Percentiles rank a stretch among this genome's conserved stretches.
Conservation (phyloP, 37 sponge, comb jelly and placozoan genomes). For the Spongia lamella region DNA sequence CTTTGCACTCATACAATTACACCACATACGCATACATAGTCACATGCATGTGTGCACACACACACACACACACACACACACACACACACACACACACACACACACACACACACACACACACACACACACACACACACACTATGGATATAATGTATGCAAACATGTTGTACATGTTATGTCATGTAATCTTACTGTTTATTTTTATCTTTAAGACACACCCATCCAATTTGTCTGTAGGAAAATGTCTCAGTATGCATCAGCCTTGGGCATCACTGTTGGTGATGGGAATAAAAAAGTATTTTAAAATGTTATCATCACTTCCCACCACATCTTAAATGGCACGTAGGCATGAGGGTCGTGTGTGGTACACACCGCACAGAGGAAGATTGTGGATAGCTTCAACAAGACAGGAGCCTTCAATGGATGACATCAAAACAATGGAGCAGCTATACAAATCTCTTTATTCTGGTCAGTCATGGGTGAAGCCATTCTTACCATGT, state of each 20-base stretch:
- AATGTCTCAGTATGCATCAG: slow-evolving; percentile 98
- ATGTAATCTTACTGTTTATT: not conserved
- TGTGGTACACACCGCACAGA: slow-evolving; percentile 94
- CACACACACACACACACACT: no score
- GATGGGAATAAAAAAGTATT: slow-evolving; percentile 84
- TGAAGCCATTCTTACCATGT: not conserved
- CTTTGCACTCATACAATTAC: no score
- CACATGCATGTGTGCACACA: not conserved
- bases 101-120: no score
- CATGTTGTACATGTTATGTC: no score
- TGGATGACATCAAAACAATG: slow-evolving; percentile 39
- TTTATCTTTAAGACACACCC: not conserved
- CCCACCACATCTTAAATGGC: not conserved
- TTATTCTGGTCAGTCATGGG: slow-evolving; percentile 35
- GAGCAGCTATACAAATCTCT: slow-evolving; percentile 64
- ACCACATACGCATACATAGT: no score
- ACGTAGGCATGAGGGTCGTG: slow-evolving; percentile 80
- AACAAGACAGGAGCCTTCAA: slow-evolving; percentile 48
- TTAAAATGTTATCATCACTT: not conserved
- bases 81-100: slow-evolving; percentile 7
- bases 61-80: slow-evolving; percentile 7
- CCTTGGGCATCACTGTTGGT: slow-evolving; percentile 97
- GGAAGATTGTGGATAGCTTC: slow-evolving; percentile 98
- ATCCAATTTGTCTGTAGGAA: slow-evolving; percentile 42
- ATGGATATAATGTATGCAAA: no score